phyloP scores from a whole-genome alignment of 2,113 vertebrate species.

The Deroptyus accipitrinus region DNA sequence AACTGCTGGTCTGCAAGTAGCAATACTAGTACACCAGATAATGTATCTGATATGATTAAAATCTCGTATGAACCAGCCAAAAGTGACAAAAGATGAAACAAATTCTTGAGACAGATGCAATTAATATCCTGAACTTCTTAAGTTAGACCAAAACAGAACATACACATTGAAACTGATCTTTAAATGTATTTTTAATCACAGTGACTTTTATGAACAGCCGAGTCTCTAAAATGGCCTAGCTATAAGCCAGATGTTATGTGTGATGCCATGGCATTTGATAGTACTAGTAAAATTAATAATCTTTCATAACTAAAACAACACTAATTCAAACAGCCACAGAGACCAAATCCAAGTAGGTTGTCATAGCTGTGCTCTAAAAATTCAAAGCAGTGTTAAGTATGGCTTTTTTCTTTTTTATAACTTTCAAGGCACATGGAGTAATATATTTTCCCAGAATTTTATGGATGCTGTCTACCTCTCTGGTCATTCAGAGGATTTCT shows the following conservation, averaged over 20 bases:
- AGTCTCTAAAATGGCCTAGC: background rate
- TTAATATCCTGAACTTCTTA: background rate
- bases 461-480: conserved; percentile 73
- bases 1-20: background rate
- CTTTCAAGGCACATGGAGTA: conserved; percentile 77
- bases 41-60: background rate
- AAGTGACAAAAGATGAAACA: background rate
- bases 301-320: background rate
- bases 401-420: rapidly evolving
- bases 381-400: background rate
- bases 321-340: background rate
- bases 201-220: background rate
- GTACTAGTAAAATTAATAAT: background rate
- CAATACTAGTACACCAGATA: background rate
- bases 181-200: background rate
- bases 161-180: background rate
- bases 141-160: background rate
- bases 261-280: background rate
- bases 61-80: background rate
- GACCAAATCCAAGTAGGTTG: background rate
- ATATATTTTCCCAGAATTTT: conserved; percentile 75
- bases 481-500: conserved; percentile 53
- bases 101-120: background rate
- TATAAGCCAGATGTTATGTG: background rate
- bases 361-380: background rate